A percentile compares a stretch with the other conserved stretches of the same genome.
Evolutionary conservation across 2,888 invertebrate species (phyloP).

Genomic region (Macrostomum cliftonense): DNA sequence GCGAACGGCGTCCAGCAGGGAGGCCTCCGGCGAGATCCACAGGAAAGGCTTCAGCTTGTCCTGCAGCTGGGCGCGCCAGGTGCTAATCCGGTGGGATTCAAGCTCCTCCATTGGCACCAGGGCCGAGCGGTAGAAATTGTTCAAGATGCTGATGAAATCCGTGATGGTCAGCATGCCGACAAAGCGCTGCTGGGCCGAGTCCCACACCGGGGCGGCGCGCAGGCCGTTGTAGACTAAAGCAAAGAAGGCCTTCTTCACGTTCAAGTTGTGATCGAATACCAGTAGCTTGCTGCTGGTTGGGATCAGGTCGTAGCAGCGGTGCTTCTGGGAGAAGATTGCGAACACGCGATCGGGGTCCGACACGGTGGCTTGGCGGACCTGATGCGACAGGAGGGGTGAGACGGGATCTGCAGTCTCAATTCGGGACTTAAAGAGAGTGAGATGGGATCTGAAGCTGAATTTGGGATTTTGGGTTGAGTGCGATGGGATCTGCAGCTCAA

Average conservation of each 20-base stretch:
- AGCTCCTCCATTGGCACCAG: constrained; percentile 70
- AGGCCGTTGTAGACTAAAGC: constrained; percentile 96
- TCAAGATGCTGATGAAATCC: constrained; percentile 88
- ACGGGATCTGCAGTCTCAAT: too few species aligned
- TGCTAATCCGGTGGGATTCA: constrained; percentile 84
- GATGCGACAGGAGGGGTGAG: too few species aligned
- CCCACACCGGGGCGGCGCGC: constrained; percentile 91
- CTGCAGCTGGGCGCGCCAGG: constrained; percentile 53
- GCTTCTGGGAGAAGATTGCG: constrained; percentile 73
- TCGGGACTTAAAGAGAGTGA: too few species aligned
- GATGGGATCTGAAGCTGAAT: too few species aligned
- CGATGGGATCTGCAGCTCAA: too few species aligned
- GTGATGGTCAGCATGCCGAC: constrained; percentile 95
- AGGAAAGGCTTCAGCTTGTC: constrained; percentile 48
- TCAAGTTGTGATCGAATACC: constrained; percentile 91
- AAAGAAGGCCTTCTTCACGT: constrained; percentile 84
- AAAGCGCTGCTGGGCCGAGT: constrained; percentile 69
- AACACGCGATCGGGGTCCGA: too few species aligned
- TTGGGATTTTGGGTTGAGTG: too few species aligned
- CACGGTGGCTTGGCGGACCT: too few species aligned
- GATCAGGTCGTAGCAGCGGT: constrained; percentile 98
- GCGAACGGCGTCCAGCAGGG: constrained; percentile 59
- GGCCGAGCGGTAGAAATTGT: constrained; percentile 70
- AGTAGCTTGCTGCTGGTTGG: constrained; percentile 97
- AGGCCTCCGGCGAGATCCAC: constrained; percentile 65